Evolutionary conservation across 23 tunicate genomes (phyloP), one percentile per base, ranked within the genome.

Genomic region (Halocynthia roretzi): DNA sequence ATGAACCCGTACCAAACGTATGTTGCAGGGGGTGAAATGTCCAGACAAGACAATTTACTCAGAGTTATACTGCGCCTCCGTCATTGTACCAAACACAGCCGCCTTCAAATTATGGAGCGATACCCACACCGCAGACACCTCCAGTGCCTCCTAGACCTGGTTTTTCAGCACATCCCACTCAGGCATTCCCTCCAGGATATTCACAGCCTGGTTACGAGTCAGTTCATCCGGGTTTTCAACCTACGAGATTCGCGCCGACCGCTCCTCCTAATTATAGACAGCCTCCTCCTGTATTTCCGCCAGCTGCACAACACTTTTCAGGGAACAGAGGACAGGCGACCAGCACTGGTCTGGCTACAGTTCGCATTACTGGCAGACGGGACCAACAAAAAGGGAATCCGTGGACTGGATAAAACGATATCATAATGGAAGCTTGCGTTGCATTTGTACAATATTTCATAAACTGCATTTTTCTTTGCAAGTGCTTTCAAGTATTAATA

Each of bases 1-100:
- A 75, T 77, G 75, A 81, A 87, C 73, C 86, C 82, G 50, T 87
- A 87, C 58, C 93, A 82, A 67, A 77, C 93, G 5, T 87, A 82
- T 55, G 77, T 87, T 68, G 83, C 87, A 15, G 52, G 82, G 17
- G 60, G 80, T 6, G 85, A 81, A 18, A 53, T 74, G 14, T 53
- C 78, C 19, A 11, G 19, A 20, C 19, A 11, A 65, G 40, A 20
- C 78, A 52, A 14, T 74, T 54, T 48, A 71, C 56, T 51, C 76
- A 71, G 14, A 21, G 60, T 54, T 74, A 74, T 54, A 19, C 53
- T 48, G 51, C 31, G 1, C 50, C 31, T 49, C 22, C 78, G 0
- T 8, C 21, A 10, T 74, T 74, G 6, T 53, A 31, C 44, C 44
- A 31, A 31, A 31, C 56, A 54, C 50, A 22, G 2, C 60, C 64